A percentile compares a stretch with the other conserved stretches of the same genome.
Evolutionary conservation across 2,113 vertebrate species (phyloP).

Genomic region (Pantherophis guttatus): DNA sequence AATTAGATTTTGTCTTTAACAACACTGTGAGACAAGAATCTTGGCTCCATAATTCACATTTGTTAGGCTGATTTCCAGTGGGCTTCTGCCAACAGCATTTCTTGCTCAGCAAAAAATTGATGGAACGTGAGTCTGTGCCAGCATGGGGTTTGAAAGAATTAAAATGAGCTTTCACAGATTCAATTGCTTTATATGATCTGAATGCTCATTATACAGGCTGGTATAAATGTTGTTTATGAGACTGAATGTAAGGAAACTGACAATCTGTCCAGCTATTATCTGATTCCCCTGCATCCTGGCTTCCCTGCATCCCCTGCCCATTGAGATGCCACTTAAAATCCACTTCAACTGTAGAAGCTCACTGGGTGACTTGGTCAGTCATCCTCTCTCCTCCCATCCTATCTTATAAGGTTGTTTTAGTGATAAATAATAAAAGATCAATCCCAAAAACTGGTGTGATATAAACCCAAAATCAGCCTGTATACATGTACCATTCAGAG

Average conservation of each 20-base stretch:
- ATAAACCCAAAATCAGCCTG: neutral
- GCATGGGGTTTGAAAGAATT: neutral
- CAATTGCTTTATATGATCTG: neutral
- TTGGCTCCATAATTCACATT: conserved; percentile 54
- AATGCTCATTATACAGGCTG: neutral
- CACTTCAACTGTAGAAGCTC: neutral
- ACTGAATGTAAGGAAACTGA: neutral
- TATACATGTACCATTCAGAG: neutral
- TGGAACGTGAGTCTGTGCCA: conserved; percentile 35
- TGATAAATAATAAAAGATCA: neutral
- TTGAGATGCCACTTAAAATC: neutral
- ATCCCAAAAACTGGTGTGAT: neutral
- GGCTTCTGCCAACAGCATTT: conserved; percentile 49
- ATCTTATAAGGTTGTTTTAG: neutral
- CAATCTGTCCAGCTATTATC: neutral
- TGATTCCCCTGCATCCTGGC: neutral
- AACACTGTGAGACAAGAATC: conserved; percentile 5
- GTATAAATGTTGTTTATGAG: neutral
- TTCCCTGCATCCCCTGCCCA: neutral
- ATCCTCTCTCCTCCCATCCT: neutral
- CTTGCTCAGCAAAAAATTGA: conserved; percentile 47
- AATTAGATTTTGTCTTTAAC: conserved; percentile 22
- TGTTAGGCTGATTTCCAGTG: conserved; percentile 56
- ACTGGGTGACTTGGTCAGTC: neutral
- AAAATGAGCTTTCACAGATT: neutral